phyloP scores from a whole-genome alignment of 2,113 vertebrate genomes.

The Oncorhynchus tshawytscha region DNA sequence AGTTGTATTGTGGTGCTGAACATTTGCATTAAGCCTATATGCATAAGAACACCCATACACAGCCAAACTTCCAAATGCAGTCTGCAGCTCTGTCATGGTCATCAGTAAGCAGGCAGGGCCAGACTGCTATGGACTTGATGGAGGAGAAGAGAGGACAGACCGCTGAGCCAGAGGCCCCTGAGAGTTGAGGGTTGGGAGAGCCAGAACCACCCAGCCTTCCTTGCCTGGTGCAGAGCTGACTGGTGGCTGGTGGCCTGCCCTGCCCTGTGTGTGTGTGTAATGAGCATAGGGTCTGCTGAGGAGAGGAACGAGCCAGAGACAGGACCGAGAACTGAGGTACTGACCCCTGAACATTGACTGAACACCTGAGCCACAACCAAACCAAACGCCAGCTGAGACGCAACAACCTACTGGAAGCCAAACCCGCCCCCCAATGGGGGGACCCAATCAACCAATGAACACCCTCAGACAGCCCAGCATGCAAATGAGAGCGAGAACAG shows the following conservation, averaged over 20 bases:
- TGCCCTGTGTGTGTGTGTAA: conserved; percentile 1
- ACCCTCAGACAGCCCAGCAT: conserved; percentile 19
- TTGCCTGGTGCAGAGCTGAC: background rate
- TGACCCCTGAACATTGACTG: conserved; percentile 50
- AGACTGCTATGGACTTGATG: conserved; percentile 2
- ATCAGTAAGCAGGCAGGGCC: background rate
- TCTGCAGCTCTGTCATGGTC: background rate
- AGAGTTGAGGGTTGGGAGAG: conserved; percentile 27
- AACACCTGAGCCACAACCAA: background rate
- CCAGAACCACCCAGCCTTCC: background rate
- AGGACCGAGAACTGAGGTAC: conserved; percentile 33
- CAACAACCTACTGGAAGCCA: background rate
- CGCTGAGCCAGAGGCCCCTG: conserved; percentile 32
- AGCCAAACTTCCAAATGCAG: background rate
- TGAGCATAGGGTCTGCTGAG: conserved; percentile 48
- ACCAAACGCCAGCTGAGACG: conserved; percentile 41
- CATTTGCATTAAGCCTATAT: background rate
- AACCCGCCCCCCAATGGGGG: conserved; percentile 20
- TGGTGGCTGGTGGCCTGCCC: conserved; percentile 23
- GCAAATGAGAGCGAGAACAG: conserved; percentile 40
- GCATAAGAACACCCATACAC: background rate
- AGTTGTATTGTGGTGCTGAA: background rate
- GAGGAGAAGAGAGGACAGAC: conserved; percentile 8
- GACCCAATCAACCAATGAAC: conserved; percentile 23
- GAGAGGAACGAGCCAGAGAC: background rate